Conservation (phyloP, 2,888 invertebrate species). For the Clitarchus hookeri region DNA sequence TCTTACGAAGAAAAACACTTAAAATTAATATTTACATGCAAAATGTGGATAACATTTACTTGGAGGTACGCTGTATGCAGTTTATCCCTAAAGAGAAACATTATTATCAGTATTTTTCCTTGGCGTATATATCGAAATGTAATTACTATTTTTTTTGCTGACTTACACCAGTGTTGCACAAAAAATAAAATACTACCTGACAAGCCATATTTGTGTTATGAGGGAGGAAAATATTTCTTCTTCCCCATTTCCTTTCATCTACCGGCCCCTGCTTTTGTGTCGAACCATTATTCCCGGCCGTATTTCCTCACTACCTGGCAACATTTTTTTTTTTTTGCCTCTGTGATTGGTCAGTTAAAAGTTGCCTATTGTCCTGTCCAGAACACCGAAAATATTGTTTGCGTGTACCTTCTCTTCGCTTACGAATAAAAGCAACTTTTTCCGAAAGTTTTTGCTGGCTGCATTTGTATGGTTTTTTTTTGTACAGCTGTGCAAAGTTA, state of each 20-base stretch:
- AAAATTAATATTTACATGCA: no score
- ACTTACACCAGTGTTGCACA: neutral
- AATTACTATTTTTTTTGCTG: neutral
- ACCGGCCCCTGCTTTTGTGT: neutral
- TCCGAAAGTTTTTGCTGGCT: neutral
- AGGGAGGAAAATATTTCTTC: neutral
- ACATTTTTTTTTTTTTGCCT: neutral
- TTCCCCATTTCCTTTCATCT: neutral
- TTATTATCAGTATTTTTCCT: no score
- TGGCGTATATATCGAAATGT: no score
- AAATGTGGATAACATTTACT: no score
- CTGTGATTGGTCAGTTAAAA: neutral
- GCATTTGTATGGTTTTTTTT: neutral
- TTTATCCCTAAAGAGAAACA: no score
- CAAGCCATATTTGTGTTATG: neutral
- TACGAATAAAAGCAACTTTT: neutral
- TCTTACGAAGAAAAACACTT: no score
- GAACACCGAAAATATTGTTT: neutral
- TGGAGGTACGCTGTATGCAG: no score
- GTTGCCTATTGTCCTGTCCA: neutral
- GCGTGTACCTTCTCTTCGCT: neutral
- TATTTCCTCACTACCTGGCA: slow-evolving; percentile 8
- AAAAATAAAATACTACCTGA: neutral
- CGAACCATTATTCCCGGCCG: neutral
- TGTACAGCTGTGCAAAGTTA: neutral